phyloP scores from a whole-genome alignment of 2,888 invertebrate genomes.

The Agrypnus murinus region DNA sequence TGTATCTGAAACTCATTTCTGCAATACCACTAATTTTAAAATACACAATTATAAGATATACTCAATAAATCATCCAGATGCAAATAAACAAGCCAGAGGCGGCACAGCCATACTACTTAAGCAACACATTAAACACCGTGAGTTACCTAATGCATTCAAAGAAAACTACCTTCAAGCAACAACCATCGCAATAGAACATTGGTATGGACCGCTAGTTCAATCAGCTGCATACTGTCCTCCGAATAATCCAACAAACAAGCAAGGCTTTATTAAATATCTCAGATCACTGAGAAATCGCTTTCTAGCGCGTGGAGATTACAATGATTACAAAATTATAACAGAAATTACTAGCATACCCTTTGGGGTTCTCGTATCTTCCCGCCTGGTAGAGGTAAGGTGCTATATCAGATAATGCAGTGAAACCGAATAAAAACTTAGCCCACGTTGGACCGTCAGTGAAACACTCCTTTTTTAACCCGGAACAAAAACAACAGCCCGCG shows the following conservation, averaged over 20 bases:
- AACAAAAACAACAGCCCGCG: too few species aligned
- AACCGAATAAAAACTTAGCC: too few species aligned
- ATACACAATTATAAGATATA: too few species aligned
- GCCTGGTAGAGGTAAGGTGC: background rate
- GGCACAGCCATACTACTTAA: conserved; percentile 50
- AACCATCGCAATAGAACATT: conserved; percentile 27
- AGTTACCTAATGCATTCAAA: conserved; percentile 38
- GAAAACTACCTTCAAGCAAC: conserved; percentile 47
- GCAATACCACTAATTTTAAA: too few species aligned
- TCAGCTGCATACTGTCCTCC: conserved; percentile 49
- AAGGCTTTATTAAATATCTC: conserved; percentile 3
- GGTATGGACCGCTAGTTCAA: conserved; percentile 31
- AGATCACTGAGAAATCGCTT: conserved; percentile 6
- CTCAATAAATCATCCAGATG: too few species aligned
- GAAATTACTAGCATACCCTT: background rate
- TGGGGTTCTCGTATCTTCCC: conserved; percentile 22
- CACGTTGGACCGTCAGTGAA: too few species aligned
- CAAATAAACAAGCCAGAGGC: conserved; percentile 39
- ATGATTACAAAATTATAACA: too few species aligned
- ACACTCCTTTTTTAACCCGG: too few species aligned
- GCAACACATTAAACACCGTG: conserved; percentile 48
- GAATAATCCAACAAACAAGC: conserved; percentile 43
- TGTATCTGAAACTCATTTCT: too few species aligned
- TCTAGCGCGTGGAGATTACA: background rate
- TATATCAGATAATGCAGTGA: conserved; percentile 19